Evolutionary conservation across 2,113 vertebrate species (phyloP).

Genomic region (Thunnus maccoyii): DNA sequence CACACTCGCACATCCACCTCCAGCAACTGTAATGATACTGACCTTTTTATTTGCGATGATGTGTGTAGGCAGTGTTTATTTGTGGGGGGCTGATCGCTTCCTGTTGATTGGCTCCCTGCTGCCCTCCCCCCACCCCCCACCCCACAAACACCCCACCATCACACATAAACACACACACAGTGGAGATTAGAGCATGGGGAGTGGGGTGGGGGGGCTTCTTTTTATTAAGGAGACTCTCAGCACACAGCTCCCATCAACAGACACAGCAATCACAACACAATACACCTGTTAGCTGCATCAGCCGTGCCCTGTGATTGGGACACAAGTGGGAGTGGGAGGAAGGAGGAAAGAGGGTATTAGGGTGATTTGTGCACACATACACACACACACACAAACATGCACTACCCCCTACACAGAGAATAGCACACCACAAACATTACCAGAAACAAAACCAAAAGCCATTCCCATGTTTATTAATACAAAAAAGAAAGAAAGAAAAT

Average conservation of each 20-base stretch:
- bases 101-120: slow-evolving; percentile 82
- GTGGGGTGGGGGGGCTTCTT: slow-evolving; percentile 11
- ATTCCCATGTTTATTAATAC: slow-evolving; percentile 1
- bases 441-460: slow-evolving; percentile 8
- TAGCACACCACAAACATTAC: slow-evolving; percentile 5
- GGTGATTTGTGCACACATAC: slow-evolving; percentile 27
- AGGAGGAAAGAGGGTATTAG: slow-evolving; percentile 26
- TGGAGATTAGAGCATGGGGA: slow-evolving; percentile 17
- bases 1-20: slow-evolving; percentile 42
- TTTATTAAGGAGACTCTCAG: slow-evolving; percentile 73
- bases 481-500: not conserved
- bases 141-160: slow-evolving; percentile 4
- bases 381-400: slow-evolving; percentile 22
- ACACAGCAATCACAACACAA: slow-evolving; percentile 80
- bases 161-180: slow-evolving; percentile 41
- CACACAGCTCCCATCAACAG: slow-evolving; percentile 62
- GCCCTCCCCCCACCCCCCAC: slow-evolving; percentile 7
- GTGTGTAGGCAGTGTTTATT: slow-evolving; percentile 75
- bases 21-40: slow-evolving; percentile 82
- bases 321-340: slow-evolving; percentile 46
- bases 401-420: slow-evolving; percentile 9
- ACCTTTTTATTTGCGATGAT: slow-evolving; percentile 84
- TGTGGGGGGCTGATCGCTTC: slow-evolving; percentile 63
- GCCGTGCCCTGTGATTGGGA: slow-evolving; percentile 69
- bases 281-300: slow-evolving; percentile 70